Conservation (phyloP, 2,113 vertebrate species). For the Nesogale talazaci region DNA sequence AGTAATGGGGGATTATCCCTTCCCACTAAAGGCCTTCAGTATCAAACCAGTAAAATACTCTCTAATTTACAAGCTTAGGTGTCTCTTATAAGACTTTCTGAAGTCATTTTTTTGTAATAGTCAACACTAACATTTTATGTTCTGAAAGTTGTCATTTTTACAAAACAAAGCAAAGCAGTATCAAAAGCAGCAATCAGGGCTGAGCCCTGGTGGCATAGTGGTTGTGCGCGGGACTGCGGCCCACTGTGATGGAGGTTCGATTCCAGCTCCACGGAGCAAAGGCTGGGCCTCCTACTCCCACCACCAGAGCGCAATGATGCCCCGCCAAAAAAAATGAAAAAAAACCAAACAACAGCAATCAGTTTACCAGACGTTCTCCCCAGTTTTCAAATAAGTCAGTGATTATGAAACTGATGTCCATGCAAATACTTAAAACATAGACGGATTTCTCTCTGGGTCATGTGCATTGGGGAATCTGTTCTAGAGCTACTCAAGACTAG, state of each 20-base stretch:
- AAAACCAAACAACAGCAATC: too few relatives aligned
- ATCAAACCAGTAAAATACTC: constrained; percentile 2
- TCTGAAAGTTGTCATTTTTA: constrained; percentile 84
- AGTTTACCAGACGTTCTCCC: constrained; percentile 81
- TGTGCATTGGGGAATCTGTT: constrained; percentile 51
- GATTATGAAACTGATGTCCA: constrained; percentile 73
- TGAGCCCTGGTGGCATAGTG: too few relatives aligned
- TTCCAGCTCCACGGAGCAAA: too few relatives aligned
- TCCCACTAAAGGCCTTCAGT: not conserved
- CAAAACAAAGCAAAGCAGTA: constrained; percentile 85
- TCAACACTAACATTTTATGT: constrained; percentile 87
- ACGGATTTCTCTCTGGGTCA: constrained; percentile 71
- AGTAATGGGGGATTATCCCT: not conserved
- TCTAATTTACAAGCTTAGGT: not conserved
- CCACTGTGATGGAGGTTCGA: too few relatives aligned
- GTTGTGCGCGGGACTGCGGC: too few relatives aligned
- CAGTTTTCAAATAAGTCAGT: constrained; percentile 74
- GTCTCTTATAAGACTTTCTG: not conserved
- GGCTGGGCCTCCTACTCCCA: too few relatives aligned
- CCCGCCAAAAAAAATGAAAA: too few relatives aligned
- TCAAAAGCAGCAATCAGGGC: constrained; percentile 87
- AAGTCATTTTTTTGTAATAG: constrained; percentile 60
- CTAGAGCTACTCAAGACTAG: constrained; percentile 60
- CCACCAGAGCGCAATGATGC: too few relatives aligned
- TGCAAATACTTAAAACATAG: constrained; percentile 68